Conservation (phyloP, 2,797 vertebrate species). For the Selene dorsalis region DNA sequence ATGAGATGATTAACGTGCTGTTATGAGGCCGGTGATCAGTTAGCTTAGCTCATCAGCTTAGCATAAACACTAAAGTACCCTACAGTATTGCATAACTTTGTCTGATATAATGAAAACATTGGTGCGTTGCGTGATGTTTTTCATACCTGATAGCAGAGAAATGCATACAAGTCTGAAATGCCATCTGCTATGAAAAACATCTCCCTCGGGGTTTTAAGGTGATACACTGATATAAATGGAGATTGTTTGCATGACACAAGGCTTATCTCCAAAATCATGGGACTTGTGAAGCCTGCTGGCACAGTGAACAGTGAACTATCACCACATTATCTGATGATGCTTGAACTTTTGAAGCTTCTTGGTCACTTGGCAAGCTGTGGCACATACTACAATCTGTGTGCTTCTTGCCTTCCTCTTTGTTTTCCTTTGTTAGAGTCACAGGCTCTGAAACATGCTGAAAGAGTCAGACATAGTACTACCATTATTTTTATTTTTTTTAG, state of each 20-base stretch:
- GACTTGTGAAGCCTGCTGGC: neutral
- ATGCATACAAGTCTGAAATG: neutral
- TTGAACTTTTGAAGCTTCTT: neutral
- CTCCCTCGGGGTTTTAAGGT: neutral
- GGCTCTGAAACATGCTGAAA: neutral
- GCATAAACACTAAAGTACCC: neutral
- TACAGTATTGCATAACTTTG: neutral
- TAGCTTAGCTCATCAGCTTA: neutral
- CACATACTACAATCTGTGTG: neutral
- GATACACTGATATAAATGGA: neutral
- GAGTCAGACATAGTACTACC: neutral
- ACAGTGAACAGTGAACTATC: neutral
- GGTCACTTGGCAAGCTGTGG: conserved; percentile 2
- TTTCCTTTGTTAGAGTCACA: neutral
- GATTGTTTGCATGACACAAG: neutral
- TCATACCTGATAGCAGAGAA: neutral
- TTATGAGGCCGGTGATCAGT: neutral
- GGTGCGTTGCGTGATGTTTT: neutral
- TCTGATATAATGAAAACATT: neutral
- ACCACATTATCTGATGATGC: conserved; percentile 10
- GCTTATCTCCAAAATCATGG: neutral
- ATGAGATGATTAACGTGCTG: neutral
- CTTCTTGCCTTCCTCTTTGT: conserved; percentile 10
- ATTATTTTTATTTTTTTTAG: neutral
- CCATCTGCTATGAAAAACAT: neutral